Conservation (phyloP, 2,797 vertebrate genomes). For the Discoglossus pictus region DNA sequence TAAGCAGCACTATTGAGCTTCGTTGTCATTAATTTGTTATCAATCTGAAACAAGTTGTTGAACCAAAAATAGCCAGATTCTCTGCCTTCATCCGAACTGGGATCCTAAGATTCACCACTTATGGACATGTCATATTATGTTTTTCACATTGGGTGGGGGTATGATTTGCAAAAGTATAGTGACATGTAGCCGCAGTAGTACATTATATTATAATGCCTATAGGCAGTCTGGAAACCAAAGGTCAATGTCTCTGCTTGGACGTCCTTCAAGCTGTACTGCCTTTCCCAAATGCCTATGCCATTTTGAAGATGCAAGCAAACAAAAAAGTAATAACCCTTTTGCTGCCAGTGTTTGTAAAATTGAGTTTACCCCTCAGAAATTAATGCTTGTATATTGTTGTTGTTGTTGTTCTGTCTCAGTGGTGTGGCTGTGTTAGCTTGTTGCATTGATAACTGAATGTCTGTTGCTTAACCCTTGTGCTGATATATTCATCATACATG, state of each 20-base stretch:
- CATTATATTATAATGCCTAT: background rate
- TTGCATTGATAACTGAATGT: slow-evolving; percentile 69
- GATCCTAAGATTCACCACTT: too few relatives aligned
- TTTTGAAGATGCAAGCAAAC: slow-evolving; percentile 57
- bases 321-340: slow-evolving; percentile 59
- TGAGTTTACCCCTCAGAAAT: slow-evolving; percentile 36
- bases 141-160: too few relatives aligned
- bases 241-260: slow-evolving; percentile 11
- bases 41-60: too few relatives aligned
- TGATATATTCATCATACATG: slow-evolving; percentile 84
- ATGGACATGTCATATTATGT: too few relatives aligned
- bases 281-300: background rate
- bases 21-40: too few relatives aligned
- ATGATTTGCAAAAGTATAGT: too few relatives aligned
- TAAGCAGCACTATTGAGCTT: too few relatives aligned
- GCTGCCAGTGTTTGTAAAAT: slow-evolving; percentile 57
- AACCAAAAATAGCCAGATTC: too few relatives aligned
- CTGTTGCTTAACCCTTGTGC: slow-evolving; percentile 83
- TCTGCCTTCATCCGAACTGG: background rate
- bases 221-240: background rate
- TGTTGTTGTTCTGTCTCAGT: slow-evolving; percentile 57
- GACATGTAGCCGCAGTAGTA: too few relatives aligned
- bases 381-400: slow-evolving; percentile 52
- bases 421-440: slow-evolving; percentile 46
- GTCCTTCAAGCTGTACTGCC: background rate